Percentiles rank a stretch among this genome's conserved stretches.
Evolutionary conservation across 2,888 invertebrate genomes (phyloP).

Genomic region (Mallateleia sp.): DNA sequence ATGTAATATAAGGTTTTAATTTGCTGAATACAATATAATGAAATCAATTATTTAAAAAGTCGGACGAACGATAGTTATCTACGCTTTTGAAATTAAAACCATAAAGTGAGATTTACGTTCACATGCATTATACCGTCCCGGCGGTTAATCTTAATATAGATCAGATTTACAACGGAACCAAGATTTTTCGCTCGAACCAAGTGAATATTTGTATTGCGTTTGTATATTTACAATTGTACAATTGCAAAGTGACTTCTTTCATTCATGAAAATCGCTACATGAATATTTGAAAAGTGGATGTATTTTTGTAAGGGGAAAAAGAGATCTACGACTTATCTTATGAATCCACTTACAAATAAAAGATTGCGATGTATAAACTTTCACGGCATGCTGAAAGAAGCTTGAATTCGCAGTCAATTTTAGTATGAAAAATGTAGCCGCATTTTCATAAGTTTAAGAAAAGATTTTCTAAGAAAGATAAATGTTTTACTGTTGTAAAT

Average conservation of each 20-base stretch:
- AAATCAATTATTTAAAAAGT: too few relatives aligned
- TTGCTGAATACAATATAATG: too few relatives aligned
- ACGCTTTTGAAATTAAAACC: constrained; percentile 2
- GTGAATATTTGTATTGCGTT: constrained; percentile 11
- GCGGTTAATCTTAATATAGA: constrained; percentile 20
- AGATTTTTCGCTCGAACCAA: not conserved
- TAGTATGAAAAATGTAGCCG: constrained; percentile 57
- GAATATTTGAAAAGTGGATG: constrained; percentile 43
- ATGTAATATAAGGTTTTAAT: too few relatives aligned
- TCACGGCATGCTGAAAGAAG: constrained; percentile 49
- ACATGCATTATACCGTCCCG: not conserved
- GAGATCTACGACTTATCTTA: constrained; percentile 45
- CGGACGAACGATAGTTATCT: too few relatives aligned
- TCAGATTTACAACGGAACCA: constrained; percentile 5
- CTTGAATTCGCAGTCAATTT: constrained; percentile 63
- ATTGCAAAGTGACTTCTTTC: constrained; percentile 31
- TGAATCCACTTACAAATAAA: constrained; percentile 61
- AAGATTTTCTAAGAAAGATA: constrained; percentile 39
- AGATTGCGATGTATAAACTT: constrained; percentile 54
- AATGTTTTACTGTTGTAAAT: constrained; percentile 29
- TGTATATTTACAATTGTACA: constrained; percentile 26
- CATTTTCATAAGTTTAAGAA: constrained; percentile 54
- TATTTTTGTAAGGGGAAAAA: constrained; percentile 34
- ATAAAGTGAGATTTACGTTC: not conserved
- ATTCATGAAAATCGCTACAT: constrained; percentile 45